These are phyloP conservation scores for Leptinotarsa texana DNA, from an alignment of 1,140 invertebrate species.

Conservation along the genomic window DNA sequence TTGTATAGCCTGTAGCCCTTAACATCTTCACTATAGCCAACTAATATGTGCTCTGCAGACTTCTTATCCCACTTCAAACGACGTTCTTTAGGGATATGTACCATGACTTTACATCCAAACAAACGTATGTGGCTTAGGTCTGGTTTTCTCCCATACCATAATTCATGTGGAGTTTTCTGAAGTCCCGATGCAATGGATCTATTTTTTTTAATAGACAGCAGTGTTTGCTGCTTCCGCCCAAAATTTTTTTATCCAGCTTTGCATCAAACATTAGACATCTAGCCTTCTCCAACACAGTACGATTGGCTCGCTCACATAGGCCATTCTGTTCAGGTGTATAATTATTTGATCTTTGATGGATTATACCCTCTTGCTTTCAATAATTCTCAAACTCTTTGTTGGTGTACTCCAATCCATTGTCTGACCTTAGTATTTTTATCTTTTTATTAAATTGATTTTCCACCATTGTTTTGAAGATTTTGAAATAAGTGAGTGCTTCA, in stretches of 20 bases:
- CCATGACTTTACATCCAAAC: not conserved
- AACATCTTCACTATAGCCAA: slow-evolving; percentile 9
- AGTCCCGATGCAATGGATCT: not conserved
- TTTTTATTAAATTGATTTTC: slow-evolving; percentile 1
- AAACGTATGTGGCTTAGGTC: slow-evolving; percentile 5
- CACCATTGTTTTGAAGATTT: not conserved
- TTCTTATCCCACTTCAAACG: not conserved
- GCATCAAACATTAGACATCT: not conserved
- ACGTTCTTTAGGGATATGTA: not conserved
- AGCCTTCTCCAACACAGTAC: not conserved
- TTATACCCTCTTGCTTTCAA: too few species aligned
- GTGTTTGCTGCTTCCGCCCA: not conserved
- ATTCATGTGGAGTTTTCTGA: not conserved
- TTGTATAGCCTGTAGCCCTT: not conserved
- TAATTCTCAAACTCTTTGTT: too few species aligned
- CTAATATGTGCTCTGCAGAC: not conserved
- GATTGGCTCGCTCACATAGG: not conserved
- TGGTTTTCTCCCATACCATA: slow-evolving; percentile 10
- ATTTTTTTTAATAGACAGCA: slow-evolving; percentile 10
- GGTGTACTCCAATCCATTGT: not conserved
- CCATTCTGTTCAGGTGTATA: too few species aligned
- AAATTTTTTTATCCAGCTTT: not conserved
- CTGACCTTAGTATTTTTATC: not conserved
- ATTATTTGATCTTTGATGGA: too few species aligned
- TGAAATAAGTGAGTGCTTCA: not conserved